Percentiles rank a stretch among this genome's conserved stretches.
These are phyloP conservation scores for Iselma pallidipennis DNA, from an alignment of 2,888 invertebrate genomes.

Conservation along the genomic window DNA sequence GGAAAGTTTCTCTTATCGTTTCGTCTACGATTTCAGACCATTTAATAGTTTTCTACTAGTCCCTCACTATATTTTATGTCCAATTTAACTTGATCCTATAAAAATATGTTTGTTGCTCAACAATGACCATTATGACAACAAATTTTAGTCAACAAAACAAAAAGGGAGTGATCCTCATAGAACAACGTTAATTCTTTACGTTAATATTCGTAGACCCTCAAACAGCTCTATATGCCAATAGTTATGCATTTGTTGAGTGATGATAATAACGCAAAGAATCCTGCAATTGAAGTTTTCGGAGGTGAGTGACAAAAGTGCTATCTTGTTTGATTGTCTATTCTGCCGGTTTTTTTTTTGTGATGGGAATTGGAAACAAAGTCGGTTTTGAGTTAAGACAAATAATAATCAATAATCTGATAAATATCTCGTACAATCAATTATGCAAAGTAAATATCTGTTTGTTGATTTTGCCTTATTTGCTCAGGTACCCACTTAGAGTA, in stretches of 20 bases:
- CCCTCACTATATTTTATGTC: neutral
- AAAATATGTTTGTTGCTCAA: neutral
- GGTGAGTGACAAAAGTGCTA: too few species aligned
- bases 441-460: slow-evolving; percentile 39
- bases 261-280: too few species aligned
- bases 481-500: slow-evolving; percentile 38
- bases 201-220: too few species aligned
- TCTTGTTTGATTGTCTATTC: too few species aligned
- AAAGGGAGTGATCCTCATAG: too few species aligned
- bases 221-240: too few species aligned
- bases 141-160: too few species aligned
- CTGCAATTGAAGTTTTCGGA: too few species aligned
- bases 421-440: slow-evolving; percentile 44
- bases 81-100: neutral
- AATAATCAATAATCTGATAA: slow-evolving; percentile 44
- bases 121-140: too few species aligned
- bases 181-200: too few species aligned
- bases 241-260: too few species aligned
- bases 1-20: slow-evolving; percentile 6
- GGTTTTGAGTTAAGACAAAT: slow-evolving; percentile 22
- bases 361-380: slow-evolving; percentile 7
- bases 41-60: slow-evolving; percentile 8
- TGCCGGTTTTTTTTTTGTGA: neutral
- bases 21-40: slow-evolving; percentile 4
- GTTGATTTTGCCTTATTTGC: slow-evolving; percentile 35